Evolutionary conservation across 2,888 invertebrate species (phyloP).

Genomic region (Pilophorus perplexus): DNA sequence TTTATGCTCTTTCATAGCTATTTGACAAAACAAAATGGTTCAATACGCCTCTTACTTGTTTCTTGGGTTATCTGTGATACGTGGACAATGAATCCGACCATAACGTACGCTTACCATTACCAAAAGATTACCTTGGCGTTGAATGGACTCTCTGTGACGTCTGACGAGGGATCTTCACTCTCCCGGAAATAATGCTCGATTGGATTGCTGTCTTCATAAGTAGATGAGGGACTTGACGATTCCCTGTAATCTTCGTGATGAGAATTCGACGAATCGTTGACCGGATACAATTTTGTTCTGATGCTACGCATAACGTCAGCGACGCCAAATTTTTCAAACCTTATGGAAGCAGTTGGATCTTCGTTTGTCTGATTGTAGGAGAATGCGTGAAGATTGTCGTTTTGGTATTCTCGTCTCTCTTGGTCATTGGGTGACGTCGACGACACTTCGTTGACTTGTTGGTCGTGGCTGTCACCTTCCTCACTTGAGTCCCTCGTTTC

Average conservation of each 20-base stretch:
- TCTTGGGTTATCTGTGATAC: too few species aligned
- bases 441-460: background rate
- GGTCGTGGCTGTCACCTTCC: background rate
- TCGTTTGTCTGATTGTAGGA: conserved; percentile 2
- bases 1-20: too few species aligned
- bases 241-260: background rate
- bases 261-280: background rate
- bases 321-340: conserved; percentile 15
- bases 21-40: too few species aligned
- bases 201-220: background rate
- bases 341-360: background rate
- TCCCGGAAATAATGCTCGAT: background rate
- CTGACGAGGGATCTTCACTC: background rate
- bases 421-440: too few species aligned
- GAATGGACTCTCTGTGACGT: conserved; percentile 2
- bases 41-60: too few species aligned
- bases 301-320: conserved; percentile 8
- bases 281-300: conserved; percentile 17
- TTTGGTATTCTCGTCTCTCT: too few species aligned
- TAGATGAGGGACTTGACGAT: background rate
- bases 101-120: too few species aligned
- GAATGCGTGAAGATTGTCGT: background rate
- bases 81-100: too few species aligned
- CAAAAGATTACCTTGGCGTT: conserved; percentile 31
- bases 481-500: background rate